phyloP scores from a whole-genome alignment of 2,888 invertebrate species.

The Lasioglossum figueresi region DNA sequence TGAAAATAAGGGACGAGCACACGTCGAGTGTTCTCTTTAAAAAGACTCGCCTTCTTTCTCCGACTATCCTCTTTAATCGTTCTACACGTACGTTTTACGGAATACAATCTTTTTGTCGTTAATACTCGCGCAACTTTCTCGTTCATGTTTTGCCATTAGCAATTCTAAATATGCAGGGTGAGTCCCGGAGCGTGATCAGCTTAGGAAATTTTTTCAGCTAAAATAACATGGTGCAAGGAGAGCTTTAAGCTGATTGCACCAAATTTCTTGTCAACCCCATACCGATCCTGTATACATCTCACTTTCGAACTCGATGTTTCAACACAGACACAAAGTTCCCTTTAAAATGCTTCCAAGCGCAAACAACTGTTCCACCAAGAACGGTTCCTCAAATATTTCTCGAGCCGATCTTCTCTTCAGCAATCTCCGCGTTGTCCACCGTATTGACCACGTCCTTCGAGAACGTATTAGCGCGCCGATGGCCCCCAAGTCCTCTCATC shows the following conservation, averaged over 20 bases:
- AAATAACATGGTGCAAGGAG: too few species aligned
- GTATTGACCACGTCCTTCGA: slow-evolving; percentile 7
- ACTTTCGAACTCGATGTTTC: not conserved
- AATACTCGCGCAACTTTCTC: not conserved
- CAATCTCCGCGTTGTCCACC: not conserved
- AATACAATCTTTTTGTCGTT: not conserved
- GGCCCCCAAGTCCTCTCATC: not conserved
- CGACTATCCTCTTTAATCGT: not conserved
- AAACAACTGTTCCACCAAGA: not conserved
- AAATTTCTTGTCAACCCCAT: too few species aligned
- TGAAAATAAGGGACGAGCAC: not conserved
- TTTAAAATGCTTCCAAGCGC: not conserved
- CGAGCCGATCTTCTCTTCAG: not conserved
- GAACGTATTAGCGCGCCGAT: not conserved
- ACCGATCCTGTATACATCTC: too few species aligned
- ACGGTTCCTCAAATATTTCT: not conserved
- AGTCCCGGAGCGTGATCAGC: too few species aligned
- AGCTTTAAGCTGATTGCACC: too few species aligned
- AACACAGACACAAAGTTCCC: not conserved
- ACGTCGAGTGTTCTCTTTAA: not conserved
- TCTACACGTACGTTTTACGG: not conserved
- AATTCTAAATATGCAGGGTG: too few species aligned
- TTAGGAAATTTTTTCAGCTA: too few species aligned
- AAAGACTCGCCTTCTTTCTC: not conserved
- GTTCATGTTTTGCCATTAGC: too few species aligned